These are phyloP conservation scores for Frieseomelitta varia DNA, from an alignment of 1,140 invertebrate genomes.

Conservation along the genomic window DNA sequence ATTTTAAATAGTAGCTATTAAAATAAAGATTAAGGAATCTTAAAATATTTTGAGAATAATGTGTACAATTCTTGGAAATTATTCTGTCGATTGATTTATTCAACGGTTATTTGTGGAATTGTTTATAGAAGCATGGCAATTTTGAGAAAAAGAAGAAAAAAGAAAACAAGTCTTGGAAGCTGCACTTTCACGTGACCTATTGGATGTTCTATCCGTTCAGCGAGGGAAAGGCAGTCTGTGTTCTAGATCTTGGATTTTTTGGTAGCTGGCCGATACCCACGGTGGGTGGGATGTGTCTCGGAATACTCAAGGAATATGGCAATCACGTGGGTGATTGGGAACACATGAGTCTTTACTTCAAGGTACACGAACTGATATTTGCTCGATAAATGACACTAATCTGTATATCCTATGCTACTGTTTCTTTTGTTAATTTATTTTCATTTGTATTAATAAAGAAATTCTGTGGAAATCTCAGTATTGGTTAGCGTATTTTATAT, in stretches of 20 bases:
- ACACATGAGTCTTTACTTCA: constrained; percentile 85
- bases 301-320: constrained; percentile 83
- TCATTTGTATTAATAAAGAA: not conserved
- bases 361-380: constrained; percentile 68
- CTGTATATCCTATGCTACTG: not conserved
- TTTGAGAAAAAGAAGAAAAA: constrained; percentile 41
- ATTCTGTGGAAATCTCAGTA: not conserved
- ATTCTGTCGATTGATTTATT: not conserved
- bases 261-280: constrained; percentile 83
- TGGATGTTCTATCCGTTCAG: constrained; percentile 88
- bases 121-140: constrained; percentile 18
- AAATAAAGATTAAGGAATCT: not conserved
- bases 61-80: not conserved
- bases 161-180: constrained; percentile 56
- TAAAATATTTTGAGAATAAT: not conserved
- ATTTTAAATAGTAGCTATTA: not conserved
- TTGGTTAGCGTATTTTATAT: not conserved
- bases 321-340: constrained; percentile 88
- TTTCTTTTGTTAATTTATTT: not conserved
- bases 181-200: constrained; percentile 85
- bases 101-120: not conserved
- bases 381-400: not conserved
- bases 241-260: constrained; percentile 79
- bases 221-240: constrained; percentile 84
- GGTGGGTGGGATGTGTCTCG: constrained; percentile 84